phyloP scores from a whole-genome alignment of 2,113 vertebrate genomes.

The Ctenomys sociabilis region DNA sequence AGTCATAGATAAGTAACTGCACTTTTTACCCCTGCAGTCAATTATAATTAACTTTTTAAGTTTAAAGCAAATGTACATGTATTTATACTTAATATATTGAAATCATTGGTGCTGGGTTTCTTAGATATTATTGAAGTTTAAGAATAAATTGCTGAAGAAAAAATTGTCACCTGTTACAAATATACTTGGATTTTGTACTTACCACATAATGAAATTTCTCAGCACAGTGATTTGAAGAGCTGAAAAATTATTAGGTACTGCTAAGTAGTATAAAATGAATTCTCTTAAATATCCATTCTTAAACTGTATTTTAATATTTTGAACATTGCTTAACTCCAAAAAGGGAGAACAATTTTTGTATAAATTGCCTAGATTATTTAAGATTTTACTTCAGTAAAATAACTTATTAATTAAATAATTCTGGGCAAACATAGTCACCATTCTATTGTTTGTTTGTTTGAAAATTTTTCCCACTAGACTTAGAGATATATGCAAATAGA shows the following conservation, averaged over 20 bases:
- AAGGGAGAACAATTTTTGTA: background rate
- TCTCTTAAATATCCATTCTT: background rate
- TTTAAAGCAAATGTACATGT: background rate
- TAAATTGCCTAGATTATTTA: background rate
- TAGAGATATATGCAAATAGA: background rate
- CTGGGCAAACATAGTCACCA: background rate
- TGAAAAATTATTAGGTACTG: background rate
- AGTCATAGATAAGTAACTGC: background rate
- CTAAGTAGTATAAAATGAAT: background rate
- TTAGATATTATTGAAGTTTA: background rate
- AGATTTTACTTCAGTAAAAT: background rate
- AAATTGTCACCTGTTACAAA: too few species aligned
- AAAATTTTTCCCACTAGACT: background rate
- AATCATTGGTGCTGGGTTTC: background rate
- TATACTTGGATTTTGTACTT: background rate
- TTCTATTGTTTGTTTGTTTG: background rate
- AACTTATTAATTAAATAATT: background rate
- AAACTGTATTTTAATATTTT: background rate
- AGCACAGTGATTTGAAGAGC: background rate
- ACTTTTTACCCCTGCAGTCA: background rate
- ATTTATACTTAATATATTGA: background rate
- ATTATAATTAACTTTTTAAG: background rate
- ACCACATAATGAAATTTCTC: background rate
- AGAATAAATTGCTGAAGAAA: background rate
- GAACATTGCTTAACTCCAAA: background rate